These are phyloP conservation scores for Hestina assimilis DNA, from an alignment of 1,140 invertebrate genomes.

Conservation along the genomic window DNA sequence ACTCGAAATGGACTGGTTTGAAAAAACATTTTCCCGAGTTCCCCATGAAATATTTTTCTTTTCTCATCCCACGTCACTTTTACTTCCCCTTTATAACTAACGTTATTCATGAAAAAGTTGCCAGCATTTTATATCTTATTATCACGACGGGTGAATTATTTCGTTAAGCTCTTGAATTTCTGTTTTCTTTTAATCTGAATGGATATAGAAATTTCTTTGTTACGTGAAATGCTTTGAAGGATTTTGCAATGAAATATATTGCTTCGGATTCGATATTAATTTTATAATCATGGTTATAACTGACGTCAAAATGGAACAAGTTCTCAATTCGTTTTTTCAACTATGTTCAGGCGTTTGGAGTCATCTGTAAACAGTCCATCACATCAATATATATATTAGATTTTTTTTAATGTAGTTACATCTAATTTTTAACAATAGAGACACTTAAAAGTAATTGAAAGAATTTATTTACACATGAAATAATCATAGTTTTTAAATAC, in stretches of 20 bases:
- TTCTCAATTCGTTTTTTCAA: too few species aligned
- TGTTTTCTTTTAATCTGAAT: background rate
- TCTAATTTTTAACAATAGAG: background rate
- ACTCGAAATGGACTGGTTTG: slow-evolving; percentile 32
- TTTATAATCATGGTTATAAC: too few species aligned
- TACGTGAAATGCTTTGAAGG: background rate
- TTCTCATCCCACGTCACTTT: slow-evolving; percentile 17
- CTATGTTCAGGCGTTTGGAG: too few species aligned
- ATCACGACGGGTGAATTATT: slow-evolving; percentile 9
- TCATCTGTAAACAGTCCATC: too few species aligned
- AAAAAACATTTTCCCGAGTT: slow-evolving; percentile 1
- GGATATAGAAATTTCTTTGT: background rate
- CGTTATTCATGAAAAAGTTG: slow-evolving; percentile 9
- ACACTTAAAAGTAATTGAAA: background rate
- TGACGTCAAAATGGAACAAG: too few species aligned
- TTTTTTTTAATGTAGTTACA: background rate
- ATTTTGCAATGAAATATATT: background rate
- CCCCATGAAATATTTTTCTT: slow-evolving; percentile 16
- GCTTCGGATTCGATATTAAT: background rate
- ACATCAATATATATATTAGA: too few species aligned
- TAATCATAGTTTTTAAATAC: slow-evolving; percentile 4
- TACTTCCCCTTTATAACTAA: slow-evolving; percentile 9
- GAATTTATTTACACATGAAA: background rate
- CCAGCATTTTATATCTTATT: slow-evolving; percentile 11
- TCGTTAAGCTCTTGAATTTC: background rate